phyloP scores from a whole-genome alignment of 2,888 invertebrate genomes.

The Netelia virgata region DNA sequence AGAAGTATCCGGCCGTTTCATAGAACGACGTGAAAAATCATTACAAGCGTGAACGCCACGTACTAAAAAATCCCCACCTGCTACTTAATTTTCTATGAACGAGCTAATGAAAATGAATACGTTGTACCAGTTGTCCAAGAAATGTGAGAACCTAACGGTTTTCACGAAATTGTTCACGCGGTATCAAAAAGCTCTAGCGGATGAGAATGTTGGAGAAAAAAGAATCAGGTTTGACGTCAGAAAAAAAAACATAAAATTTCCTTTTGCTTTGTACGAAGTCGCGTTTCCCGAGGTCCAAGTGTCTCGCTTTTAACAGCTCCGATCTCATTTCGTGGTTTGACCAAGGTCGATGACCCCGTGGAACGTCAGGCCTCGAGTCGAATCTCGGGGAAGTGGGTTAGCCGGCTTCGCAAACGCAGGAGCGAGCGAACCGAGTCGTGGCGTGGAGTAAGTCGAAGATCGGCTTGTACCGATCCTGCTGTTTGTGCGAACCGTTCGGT shows the following conservation, averaged over 20 bases:
- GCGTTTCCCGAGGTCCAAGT: constrained; percentile 34
- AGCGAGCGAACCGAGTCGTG: constrained; percentile 54
- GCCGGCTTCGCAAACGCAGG: constrained; percentile 72
- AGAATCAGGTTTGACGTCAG: constrained; percentile 10
- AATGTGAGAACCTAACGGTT: not conserved
- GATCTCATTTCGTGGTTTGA: constrained; percentile 41
- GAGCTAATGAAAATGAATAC: not conserved
- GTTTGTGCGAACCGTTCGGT: constrained; percentile 27
- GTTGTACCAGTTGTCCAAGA: not conserved
- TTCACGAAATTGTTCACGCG: not conserved
- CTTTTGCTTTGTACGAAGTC: constrained; percentile 9
- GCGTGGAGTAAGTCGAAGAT: constrained; percentile 52
- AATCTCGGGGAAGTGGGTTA: constrained; percentile 72
- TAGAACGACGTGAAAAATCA: constrained; percentile 4
- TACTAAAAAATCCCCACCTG: not conserved
- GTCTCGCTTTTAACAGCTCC: constrained; percentile 27
- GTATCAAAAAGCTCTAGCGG: not conserved
- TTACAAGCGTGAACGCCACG: not conserved
- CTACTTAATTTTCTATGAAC: not conserved
- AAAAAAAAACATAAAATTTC: constrained; percentile 4
- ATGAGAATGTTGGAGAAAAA: not conserved
- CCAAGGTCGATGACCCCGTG: constrained; percentile 63
- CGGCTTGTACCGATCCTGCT: not conserved
- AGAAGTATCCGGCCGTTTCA: not conserved
- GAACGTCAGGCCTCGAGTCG: constrained; percentile 28